Conservation (phyloP, 1,140 invertebrate species). For the Leptinotarsa defecta region DNA sequence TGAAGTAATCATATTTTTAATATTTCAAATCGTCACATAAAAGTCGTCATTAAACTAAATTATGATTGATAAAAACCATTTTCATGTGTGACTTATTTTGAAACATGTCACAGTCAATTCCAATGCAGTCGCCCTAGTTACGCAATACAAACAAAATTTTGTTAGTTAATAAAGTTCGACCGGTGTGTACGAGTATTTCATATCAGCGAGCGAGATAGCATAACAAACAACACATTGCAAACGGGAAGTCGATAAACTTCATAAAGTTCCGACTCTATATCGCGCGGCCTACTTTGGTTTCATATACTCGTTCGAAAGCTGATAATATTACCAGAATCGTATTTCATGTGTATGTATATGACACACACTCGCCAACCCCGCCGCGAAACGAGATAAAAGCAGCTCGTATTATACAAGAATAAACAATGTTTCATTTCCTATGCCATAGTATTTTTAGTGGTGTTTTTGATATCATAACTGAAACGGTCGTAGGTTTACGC, state of each 20-base stretch:
- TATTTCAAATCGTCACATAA: no score
- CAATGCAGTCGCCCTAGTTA: background rate
- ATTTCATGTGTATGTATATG: background rate
- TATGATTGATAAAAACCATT: no score
- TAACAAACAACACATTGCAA: background rate
- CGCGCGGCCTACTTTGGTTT: background rate
- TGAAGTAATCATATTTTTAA: no score
- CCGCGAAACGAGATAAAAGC: background rate
- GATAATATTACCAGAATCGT: background rate
- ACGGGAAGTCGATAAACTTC: conserved; percentile 8
- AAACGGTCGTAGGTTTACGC: no score
- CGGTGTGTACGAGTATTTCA: background rate
- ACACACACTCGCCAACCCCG: background rate
- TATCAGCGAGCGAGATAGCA: background rate
- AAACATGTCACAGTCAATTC: no score
- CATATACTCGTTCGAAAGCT: background rate
- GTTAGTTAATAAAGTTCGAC: background rate
- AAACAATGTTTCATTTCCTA: no score
- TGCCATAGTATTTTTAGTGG: background rate
- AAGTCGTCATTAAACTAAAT: no score
- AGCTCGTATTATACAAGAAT: background rate
- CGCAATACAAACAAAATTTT: background rate
- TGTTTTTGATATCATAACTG: no score
- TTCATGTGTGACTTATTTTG: no score
- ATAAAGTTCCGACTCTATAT: conserved; percentile 1